Base-by-base conservation (phyloP, 2,888 invertebrate species). In the Pammene aurita region DNA sequence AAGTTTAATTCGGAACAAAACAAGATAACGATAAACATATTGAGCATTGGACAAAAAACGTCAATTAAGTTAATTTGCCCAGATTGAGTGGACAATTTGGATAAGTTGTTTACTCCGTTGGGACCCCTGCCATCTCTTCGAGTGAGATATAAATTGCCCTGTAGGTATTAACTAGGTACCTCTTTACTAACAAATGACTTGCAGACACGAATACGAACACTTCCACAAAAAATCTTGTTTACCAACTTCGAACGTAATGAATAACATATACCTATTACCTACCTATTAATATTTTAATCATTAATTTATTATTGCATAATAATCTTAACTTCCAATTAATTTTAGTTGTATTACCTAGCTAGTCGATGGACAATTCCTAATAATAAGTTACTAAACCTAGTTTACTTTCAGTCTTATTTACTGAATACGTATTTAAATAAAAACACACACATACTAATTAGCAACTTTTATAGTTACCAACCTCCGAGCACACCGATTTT, bases 41-140 rank as follows among this genome's bases (percentile, higher is more conserved):
- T 54, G 41, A 56, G 26, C 48, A 26, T 34, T 42, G 41, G 42
- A 67, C 41, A 26, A 67, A 67, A 62, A 67, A 44, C 56, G 35
- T 16, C 56, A 67, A 56, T 67, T 56, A 67, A 41, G 50, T 62
- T 57, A 57, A 63, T 67, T 57, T 42, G 62, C 26, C 67, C n/a
- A 50, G 57, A 57, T 55, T 48, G 67, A 55, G 60, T 61, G 66
- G 35, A 67, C 67, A 57, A 67, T 67, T 67, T 67, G 67, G 50
- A n/a, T 63, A 50, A 67, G 63, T 56, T 67, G 63, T 63, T 63
- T 63, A 67, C 62, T 63, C 50, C 63, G 11, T n/a, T 16, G 62
- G 62, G 63, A 67, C 42, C 13, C 44, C 46, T 34, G 18, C 38
- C 38, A 61, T 50, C 61, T 61, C 61, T 61, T 35, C 26, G 46